A percentile compares a stretch with the other conserved stretches of the same genome.
These are phyloP conservation scores for Atethmia centrago DNA, from an alignment of 2,888 invertebrate genomes.

Conservation along the genomic window DNA sequence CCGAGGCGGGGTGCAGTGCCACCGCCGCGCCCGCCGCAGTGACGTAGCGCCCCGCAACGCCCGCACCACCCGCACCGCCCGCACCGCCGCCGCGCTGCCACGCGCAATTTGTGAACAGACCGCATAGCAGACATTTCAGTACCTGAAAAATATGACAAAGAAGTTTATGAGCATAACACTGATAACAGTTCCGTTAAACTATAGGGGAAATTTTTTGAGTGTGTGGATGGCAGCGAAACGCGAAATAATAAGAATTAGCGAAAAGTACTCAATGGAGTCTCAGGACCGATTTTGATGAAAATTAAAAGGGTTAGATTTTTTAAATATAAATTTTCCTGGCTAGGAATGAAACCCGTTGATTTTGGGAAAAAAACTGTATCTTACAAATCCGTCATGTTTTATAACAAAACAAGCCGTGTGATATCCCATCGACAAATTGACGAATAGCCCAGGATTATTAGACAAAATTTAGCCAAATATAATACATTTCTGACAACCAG, in stretches of 20 bases:
- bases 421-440: not conserved
- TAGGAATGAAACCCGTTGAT: not conserved
- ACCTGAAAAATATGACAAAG: conserved; percentile 74
- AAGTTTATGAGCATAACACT: not conserved
- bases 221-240: not conserved
- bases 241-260: not conserved
- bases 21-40: conserved; percentile 88
- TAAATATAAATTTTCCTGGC: not conserved
- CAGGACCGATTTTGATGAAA: not conserved
- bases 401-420: not conserved
- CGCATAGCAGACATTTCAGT: conserved; percentile 95
- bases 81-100: conserved; percentile 93
- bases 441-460: too few species aligned
- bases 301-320: not conserved
- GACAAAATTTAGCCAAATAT: too few species aligned
- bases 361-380: not conserved
- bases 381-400: not conserved
- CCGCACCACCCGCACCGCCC: conserved; percentile 87
- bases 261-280: not conserved
- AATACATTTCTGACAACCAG: too few species aligned
- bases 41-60: conserved; percentile 85
- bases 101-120: conserved; percentile 96
- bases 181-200: conserved; percentile 1
- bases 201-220: not conserved
- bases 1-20: conserved; percentile 96